Evolutionary conservation across 2,888 invertebrate species (phyloP), one percentile per base, ranked within the genome.

Genomic region (Thecocarcelia acutangulata): DNA sequence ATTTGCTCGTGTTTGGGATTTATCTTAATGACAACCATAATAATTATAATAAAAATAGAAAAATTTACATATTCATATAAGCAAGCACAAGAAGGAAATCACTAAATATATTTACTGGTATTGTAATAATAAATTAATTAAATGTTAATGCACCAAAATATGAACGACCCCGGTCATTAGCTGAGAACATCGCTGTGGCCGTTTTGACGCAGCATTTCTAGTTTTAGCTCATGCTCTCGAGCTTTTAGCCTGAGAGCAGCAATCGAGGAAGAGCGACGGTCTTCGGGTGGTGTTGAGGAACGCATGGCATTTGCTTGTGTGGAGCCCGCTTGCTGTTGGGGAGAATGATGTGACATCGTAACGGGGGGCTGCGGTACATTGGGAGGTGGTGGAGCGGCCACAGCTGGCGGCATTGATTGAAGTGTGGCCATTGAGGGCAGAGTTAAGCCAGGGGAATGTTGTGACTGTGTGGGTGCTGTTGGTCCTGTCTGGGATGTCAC

Each of bases 211-310:
- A 96, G 89, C 93, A 96, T 94, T 90, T 96, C 97, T 86, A 97
- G 91, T 88, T 96, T 93, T 59, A 97, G 91, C 90, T 97, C 97
- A 89, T 97, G 97, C 89, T 97, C 97, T 66, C 97, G 93, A 0
- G 97, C 97, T 85, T 97, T 97, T 86, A 97, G 93, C 84, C 97
- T 92, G 46, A 97, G 91, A 0, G 96, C 95, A 0, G 97, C 97
- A 86, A 97, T 97, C 87, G 97, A 97, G 37, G 96, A 96, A 86
- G 95, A 96, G 86, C 97, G 92, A 84, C 96, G 92, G 90, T 97
- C 96, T 74, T 96, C 94, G 84, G 96, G 96, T 28, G 94, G 95
- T 0, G 93, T 89, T 24, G 86, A 83, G 1, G 87, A 80, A 44
- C 89, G 86, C 33, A 86, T 83, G 3, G 87, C 70, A 48, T 87